Conservation (phyloP, 1,140 invertebrate genomes). For the Melipona quadrifasciata region DNA sequence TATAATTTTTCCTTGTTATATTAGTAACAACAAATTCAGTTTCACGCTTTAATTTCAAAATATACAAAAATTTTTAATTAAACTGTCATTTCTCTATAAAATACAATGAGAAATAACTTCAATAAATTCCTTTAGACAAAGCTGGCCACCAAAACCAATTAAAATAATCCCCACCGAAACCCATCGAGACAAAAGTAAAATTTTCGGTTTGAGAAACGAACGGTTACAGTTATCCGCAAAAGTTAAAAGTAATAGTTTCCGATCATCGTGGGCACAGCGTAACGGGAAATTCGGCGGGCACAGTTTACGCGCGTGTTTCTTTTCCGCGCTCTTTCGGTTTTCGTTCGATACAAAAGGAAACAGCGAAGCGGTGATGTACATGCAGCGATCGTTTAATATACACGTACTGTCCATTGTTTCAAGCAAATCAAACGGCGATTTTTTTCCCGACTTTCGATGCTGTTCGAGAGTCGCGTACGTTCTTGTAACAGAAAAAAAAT, state of each 20-base stretch:
- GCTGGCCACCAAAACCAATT: neutral
- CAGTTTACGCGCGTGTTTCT: neutral
- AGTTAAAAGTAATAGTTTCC: conserved; percentile 16
- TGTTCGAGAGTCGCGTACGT: neutral
- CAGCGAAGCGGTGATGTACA: neutral
- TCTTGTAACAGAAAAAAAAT: conserved; percentile 10
- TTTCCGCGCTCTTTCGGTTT: conserved; percentile 16
- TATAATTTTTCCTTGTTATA: neutral
- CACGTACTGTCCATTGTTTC: neutral
- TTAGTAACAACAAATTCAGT: neutral
- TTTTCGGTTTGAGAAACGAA: neutral
- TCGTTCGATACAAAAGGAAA: conserved; percentile 14
- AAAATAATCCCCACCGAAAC: neutral
- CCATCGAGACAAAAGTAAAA: neutral
- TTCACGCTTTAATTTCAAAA: neutral
- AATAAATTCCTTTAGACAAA: neutral
- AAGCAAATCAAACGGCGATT: neutral
- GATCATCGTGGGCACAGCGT: conserved; percentile 1
- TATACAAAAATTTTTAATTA: too few species aligned
- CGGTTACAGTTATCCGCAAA: neutral
- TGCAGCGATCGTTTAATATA: conserved; percentile 3
- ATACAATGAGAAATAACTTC: neutral
- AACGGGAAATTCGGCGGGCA: neutral
- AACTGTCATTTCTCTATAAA: neutral
- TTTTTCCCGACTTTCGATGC: neutral